Base-by-base conservation (phyloP, 2,888 invertebrate genomes). In the Apodemia duryi region DNA sequence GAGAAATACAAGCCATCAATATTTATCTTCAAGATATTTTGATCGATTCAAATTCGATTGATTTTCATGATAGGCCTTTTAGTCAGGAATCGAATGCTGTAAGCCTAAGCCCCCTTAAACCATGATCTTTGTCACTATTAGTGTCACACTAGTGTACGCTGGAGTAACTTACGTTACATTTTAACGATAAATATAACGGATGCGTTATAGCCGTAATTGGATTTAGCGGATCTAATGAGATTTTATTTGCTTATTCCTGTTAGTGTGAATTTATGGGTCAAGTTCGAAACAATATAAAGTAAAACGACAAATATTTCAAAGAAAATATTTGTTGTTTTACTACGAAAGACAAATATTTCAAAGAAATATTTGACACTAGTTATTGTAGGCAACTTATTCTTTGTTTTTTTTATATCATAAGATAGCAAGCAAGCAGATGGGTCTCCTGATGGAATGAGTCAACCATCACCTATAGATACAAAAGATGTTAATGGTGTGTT, bases 111-210 rank as follows among this genome's bases (percentile, higher is more conserved):
- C 57, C 35, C 57, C 57, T 60, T 60, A 60, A 60, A 60, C 57
- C 57, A 60, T 60, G 57, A 60, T 60, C 57, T 60, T 60, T 60
- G 57, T 60, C 57, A 60, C 57, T 60, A 60, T 60, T 60, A 60
- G 32, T 60, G 57, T 60, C 57, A 60, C 57, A 60, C 57, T 60
- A 60, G 57, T 60, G 57, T 60, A 60, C 35, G 57, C 7, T 35
- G 13, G 13, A 60, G 57, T 60, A 32, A 60, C 57, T 60, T 60
- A 60, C 57, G 57, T 32, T 60, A 60, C 35, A 60, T 60, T 60
- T 60, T 60, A 60, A 60, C 60, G 60, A 60, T 60, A 60, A 60
- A 60, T 60, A 35, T 60, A 35, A 60, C 35, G 35, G 60, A 60
- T 60, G 60, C 60, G 35, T 60, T 60, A 60, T 60, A 32, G 32